These are phyloP conservation scores for Chromoteleia sp. DNA, from an alignment of 2,888 invertebrate genomes.

Conservation along the genomic window DNA sequence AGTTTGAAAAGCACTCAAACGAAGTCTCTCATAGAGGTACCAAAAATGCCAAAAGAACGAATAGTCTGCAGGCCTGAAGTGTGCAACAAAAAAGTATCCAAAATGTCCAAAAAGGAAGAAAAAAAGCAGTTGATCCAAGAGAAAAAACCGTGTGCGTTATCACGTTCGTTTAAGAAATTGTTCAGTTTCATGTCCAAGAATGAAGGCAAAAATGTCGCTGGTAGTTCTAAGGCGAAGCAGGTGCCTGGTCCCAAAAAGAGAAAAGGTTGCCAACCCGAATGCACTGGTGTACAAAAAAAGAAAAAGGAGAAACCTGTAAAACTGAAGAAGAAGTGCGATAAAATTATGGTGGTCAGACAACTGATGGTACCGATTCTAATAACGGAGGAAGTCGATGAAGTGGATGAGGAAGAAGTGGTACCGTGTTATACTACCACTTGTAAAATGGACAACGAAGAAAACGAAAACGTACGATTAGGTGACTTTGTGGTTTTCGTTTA, in stretches of 20 bases:
- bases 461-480: conserved; percentile 54
- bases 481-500: conserved; percentile 16
- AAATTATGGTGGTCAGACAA: conserved; percentile 29
- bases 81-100: not conserved
- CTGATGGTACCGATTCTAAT: conserved; percentile 49
- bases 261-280: conserved; percentile 3
- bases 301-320: conserved; percentile 10
- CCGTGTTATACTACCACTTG: not conserved
- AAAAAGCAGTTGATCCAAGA: not conserved
- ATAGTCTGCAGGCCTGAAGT: not conserved
- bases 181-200: conserved; percentile 9
- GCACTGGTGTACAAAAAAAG: conserved; percentile 3
- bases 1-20: not conserved
- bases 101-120: not conserved
- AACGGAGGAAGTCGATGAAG: conserved; percentile 39
- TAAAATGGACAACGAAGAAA: not conserved
- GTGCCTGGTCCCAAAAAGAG: not conserved
- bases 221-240: not conserved
- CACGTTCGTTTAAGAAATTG: conserved; percentile 20
- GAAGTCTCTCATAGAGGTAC: not conserved
- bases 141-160: conserved; percentile 1
- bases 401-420: not conserved
- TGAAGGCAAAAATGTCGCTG: conserved; percentile 3
- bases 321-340: conserved; percentile 19
- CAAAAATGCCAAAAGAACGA: not conserved